Evolutionary conservation across 2,797 vertebrate species (phyloP), one percentile per base, ranked within the genome.

Genomic region (Emys orbicularis): DNA sequence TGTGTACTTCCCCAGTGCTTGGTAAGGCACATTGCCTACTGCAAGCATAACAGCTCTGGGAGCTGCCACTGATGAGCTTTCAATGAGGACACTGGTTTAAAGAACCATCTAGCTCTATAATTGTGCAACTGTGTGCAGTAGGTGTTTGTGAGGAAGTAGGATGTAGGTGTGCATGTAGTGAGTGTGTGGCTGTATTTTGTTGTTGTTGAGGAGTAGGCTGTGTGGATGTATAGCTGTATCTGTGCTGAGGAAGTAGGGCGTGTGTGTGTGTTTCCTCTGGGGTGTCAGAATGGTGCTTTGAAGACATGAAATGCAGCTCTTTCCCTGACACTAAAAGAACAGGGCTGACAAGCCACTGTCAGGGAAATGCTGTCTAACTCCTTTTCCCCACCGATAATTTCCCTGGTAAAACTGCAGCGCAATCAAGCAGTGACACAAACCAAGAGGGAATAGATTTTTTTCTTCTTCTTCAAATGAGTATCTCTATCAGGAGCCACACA

Each of bases 331-430:
- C 72, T 92, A 93, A 95, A 97, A 95, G 95, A 96, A 90, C 87
- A 91, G 82, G 68, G 90, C 88, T 97, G 97, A 97, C 97, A 97
- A 94, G 95, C 88, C 90, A 90, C 90, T 97, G 97, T 96, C 97
- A 97, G 94, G 83, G 92, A 95, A 97, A 90, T 91, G 94, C 90
- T 96, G 84, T 92, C 89, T 93, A 93, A 94, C 94, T 97, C 90
- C 81, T 90, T 95, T 96, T 92, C 77, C 94, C 31, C 9, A 92
- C 86, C 77, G 90, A 1, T 96, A 97, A 97, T 97, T 97, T 97
- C 83, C 95, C 84, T 96, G 81, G 79, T 95, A 97, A 96, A 97
- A 87, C 92, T 95, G 96, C 97, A 96, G 86, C 91, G 89, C 90
- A 0, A 97, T 96, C 94, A 97, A 95, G 96, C 93, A 83, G 94